These are phyloP conservation scores for Camponotus vicinus DNA, from an alignment of 1,140 invertebrate genomes.

Conservation along the genomic window DNA sequence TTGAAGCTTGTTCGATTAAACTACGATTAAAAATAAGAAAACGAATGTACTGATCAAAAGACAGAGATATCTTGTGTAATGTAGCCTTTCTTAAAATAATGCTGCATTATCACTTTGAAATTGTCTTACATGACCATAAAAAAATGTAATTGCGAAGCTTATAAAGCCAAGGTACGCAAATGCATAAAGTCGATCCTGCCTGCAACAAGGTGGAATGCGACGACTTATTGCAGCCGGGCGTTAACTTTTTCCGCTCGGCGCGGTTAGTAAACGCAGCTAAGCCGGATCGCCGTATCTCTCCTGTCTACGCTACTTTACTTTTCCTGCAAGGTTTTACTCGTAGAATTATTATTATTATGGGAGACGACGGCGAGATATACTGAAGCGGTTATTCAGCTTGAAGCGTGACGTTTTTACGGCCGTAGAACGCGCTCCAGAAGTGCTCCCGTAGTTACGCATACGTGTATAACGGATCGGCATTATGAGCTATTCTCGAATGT, in stretches of 20 bases:
- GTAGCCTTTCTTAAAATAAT: background rate
- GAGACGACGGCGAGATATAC: constrained; percentile 21
- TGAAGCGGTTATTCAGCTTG: constrained; percentile 53
- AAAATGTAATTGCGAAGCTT: constrained; percentile 22
- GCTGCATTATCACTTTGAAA: background rate
- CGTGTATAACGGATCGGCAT: background rate
- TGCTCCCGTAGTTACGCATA: constrained; percentile 26
- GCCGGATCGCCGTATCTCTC: constrained; percentile 4
- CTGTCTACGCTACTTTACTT: constrained; percentile 35
- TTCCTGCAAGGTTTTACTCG: constrained; percentile 38
- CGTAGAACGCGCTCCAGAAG: constrained; percentile 20
- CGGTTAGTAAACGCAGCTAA: constrained; percentile 43
- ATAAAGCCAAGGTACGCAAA: background rate
- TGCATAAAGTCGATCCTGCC: background rate
- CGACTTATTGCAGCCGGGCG: constrained; percentile 47
- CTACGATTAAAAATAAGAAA: background rate
- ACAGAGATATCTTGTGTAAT: constrained; percentile 2
- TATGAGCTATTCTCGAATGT: constrained; percentile 3
- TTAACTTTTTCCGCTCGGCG: constrained; percentile 11
- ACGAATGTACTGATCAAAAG: background rate
- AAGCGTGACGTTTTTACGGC: constrained; percentile 66
- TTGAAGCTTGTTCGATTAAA: background rate
- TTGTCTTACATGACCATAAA: constrained; percentile 19
- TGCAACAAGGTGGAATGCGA: background rate
- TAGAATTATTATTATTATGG: constrained; percentile 67